A percentile compares a stretch with the other conserved stretches of the same genome.
Evolutionary conservation across 2,888 invertebrate genomes (phyloP).

Genomic region (Clitarchus hookeri): DNA sequence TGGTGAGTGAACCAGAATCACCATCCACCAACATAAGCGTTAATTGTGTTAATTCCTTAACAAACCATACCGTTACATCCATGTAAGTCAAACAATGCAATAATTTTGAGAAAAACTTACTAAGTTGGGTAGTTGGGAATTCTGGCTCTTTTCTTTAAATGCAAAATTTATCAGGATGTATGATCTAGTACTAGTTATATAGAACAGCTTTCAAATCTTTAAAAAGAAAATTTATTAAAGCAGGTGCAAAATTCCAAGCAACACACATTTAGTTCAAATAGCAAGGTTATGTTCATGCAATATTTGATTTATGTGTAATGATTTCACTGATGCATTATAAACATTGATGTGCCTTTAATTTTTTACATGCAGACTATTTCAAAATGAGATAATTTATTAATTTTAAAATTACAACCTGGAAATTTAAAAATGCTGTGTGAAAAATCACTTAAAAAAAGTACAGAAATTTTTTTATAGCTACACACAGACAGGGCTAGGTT

Average conservation of each 20-base stretch:
- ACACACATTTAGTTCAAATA: neutral
- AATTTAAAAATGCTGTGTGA: no score
- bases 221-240: neutral
- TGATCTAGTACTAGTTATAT: neutral
- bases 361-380: no score
- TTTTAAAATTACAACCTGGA: no score
- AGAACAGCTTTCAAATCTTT: neutral
- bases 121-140: neutral
- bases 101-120: neutral
- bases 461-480: no score
- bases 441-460: no score
- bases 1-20: neutral
- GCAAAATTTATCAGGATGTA: neutral
- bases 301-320: no score
- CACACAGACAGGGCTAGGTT: no score
- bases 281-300: neutral
- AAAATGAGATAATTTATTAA: no score
- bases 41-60: neutral
- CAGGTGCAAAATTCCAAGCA: neutral
- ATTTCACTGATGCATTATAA: no score
- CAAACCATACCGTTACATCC: neutral
- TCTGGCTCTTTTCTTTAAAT: constrained; percentile 3
- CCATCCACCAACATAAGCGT: neutral
- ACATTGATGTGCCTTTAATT: no score
- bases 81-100: neutral